Base-by-base conservation (phyloP, 2,113 vertebrate genomes). In the Pavo muticus region DNA sequence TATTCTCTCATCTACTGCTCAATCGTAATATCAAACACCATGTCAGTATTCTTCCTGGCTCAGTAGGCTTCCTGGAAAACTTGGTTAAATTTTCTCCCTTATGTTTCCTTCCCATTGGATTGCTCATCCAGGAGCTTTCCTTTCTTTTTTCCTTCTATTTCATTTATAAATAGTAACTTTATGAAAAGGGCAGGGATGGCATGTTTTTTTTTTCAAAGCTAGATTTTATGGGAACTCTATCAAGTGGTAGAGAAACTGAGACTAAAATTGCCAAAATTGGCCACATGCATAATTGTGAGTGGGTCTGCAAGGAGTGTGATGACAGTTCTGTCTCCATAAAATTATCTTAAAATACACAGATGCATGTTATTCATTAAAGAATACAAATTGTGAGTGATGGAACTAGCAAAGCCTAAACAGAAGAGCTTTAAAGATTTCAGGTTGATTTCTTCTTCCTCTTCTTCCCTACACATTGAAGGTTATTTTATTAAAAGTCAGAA, bases 31-130 rank as follows among this genome's bases (percentile, higher is more conserved):
- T 67, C 92, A 96, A 93, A 63, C 6, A 84, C 40, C 10, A 24
- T 82, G 84, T 82, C 52, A 87, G 13, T 89, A 72, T 81, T 94
- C 70, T 81, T 83, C 65, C 83, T 94, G 81, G 77, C 67, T 88
- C 72, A 20, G 30, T 5, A 90, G 15, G 1, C 48, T 88, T 94
- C 93, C 86, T 84, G 91, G 81, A 90, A 96, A 88, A 76, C 4
- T 8, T 71, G 29, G 47, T 32, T 65, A 45, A 40, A 67, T 61
- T 61, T 30, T 92, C 52, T 84, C 57, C 40, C 79, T 84, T 77
- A 11, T 17, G 11, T 24, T 94, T 91, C 56, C 68, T 74, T 29
- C 47, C 25, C 47, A 30, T 14, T 27, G 21, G 6, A 7, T 47
- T 84, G 21, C 57, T 94, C 65, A 80, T 35, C 42, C 64, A 71